Evolutionary conservation across 2,888 invertebrate genomes (phyloP), one percentile per base, ranked within the genome.

Genomic region (Epicampocera succincta): DNA sequence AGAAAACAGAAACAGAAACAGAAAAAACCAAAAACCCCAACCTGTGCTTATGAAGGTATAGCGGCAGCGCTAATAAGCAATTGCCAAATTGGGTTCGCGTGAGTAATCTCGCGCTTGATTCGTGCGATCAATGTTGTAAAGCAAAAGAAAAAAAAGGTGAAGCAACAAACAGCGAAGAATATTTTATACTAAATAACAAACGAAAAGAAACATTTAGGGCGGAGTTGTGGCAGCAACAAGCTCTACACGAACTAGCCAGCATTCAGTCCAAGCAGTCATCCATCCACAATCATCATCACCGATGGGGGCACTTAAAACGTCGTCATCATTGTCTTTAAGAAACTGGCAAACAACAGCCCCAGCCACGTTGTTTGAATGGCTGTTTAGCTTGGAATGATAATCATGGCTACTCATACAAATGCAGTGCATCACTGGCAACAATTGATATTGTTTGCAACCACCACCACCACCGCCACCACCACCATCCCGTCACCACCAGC

Each of bases 41-140:
- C 84, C 80, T 80, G 78, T 71, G 74, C 83, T 84, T 79, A 72
- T 79, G 83, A 84, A 76, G 71, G 50, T 68, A 80, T 72, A 68
- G 84, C 76, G 78, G 80, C 84, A 83, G 83, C 76, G 82, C 88
- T 89, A 89, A 89, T 89, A 89, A 89, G 89, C 90, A 90, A 89
- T 90, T 90, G 88, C 89, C 89, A 89, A 89, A 89, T 89, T 89
- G 89, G 89, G 85, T 88, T 89, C 90, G 89, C 90, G 90, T 89
- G 89, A 89, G 90, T 88, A 90, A 89, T 84, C 85, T 82, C 60
- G 82, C 82, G 82, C 82, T 82, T 78, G 82, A 82, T 82, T 82
- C 82, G 82, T 82, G 82, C 82, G 82, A 82, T 82, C 82, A 78
- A 78, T 78, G 82, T 82, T 65, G 63, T 63, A 50, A 69, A 50